These are phyloP conservation scores for Neoarius graeffei DNA, from an alignment of 2,113 vertebrate genomes.

Conservation along the genomic window DNA sequence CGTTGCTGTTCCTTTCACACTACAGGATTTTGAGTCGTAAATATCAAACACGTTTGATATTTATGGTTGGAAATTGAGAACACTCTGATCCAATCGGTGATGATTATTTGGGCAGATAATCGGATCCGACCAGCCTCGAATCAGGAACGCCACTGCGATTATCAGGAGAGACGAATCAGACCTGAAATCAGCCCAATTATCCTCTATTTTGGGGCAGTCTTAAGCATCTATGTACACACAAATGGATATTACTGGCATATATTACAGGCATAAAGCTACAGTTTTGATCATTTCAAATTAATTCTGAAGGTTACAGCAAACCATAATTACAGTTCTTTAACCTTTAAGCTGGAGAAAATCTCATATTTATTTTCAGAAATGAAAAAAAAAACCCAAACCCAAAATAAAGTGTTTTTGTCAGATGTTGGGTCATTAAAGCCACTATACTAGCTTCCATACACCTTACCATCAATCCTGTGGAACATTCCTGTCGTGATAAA, in stretches of 20 bases:
- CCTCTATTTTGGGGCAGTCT: no score
- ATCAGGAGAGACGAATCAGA: no score
- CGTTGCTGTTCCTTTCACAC: no score
- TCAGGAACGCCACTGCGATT: no score
- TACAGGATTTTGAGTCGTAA: no score
- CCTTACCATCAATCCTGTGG: neutral
- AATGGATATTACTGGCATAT: constrained; percentile 30
- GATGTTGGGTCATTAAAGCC: neutral
- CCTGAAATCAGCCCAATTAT: no score
- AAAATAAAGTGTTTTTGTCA: neutral
- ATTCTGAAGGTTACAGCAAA: neutral
- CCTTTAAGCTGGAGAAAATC: neutral
- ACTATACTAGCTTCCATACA: neutral
- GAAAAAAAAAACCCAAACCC: no score
- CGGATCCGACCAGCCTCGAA: no score
- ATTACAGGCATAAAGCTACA: neutral
- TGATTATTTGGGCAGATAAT: no score
- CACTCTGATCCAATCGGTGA: no score
- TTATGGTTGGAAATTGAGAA: no score
- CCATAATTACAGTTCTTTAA: neutral
- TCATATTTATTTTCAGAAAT: neutral
- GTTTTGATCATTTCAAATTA: neutral
- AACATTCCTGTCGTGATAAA: neutral
- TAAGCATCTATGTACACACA: constrained; percentile 58
- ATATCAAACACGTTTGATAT: no score